These are phyloP conservation scores for Agonopterix subpropinquella DNA, from an alignment of 2,888 invertebrate genomes.

Conservation along the genomic window DNA sequence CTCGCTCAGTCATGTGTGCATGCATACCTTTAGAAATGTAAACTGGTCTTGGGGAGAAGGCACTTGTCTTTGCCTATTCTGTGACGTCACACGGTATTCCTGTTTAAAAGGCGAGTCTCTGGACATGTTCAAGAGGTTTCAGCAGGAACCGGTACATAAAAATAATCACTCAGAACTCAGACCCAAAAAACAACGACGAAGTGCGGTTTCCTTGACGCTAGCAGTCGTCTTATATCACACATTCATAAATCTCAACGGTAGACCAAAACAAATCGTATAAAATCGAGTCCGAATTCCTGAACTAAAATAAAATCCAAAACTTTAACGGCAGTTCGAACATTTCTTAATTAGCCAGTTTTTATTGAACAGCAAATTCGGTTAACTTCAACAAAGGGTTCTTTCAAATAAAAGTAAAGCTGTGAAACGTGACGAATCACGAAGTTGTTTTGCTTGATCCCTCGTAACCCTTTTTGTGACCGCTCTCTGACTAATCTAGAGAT, in stretches of 20 bases:
- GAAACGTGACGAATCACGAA: constrained; percentile 71
- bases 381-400: constrained; percentile 66
- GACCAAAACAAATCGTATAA: constrained; percentile 39
- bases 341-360: constrained; percentile 72
- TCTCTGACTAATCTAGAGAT: constrained; percentile 68
- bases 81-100: too few relatives aligned
- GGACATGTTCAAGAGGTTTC: too few relatives aligned
- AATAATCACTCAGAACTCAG: too few relatives aligned
- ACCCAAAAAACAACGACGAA: too few relatives aligned
- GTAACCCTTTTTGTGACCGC: constrained; percentile 68
- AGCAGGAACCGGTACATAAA: too few relatives aligned
- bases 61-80: too few relatives aligned
- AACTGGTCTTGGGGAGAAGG: neutral
- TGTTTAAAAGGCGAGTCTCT: too few relatives aligned
- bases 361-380: constrained; percentile 71
- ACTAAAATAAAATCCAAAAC: constrained; percentile 49
- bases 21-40: neutral
- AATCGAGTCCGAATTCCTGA: constrained; percentile 31
- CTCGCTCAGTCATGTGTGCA: constrained; percentile 2
- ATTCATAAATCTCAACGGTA: constrained; percentile 33
- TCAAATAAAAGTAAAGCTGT: constrained; percentile 69
- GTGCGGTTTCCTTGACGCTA: too few relatives aligned
- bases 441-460: constrained; percentile 64
- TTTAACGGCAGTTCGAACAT: constrained; percentile 62
- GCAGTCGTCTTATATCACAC: constrained; percentile 9